A percentile compares a stretch with the other conserved stretches of the same genome.
phyloP scores from a whole-genome alignment of 2,113 vertebrate species.

The Anolis carolinensis region DNA sequence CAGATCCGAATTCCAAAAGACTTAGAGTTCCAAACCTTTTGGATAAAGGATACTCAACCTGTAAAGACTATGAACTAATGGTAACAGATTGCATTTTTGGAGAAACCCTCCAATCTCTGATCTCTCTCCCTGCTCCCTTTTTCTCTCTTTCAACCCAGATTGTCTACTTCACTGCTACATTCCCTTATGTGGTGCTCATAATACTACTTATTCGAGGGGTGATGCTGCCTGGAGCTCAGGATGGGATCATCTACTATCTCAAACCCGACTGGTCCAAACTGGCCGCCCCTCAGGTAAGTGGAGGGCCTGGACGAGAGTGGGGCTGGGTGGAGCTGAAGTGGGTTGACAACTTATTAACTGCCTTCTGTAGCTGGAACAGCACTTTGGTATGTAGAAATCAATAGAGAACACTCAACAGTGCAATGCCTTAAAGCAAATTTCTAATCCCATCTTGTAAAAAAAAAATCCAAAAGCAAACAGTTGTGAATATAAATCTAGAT shows the following conservation, averaged over 20 bases:
- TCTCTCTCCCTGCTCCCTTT: background rate
- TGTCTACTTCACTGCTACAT: slow-evolving; percentile 96
- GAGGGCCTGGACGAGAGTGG: background rate
- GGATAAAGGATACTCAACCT: no score
- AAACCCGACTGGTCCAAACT: slow-evolving; percentile 97
- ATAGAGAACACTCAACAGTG: background rate
- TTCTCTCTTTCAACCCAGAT: slow-evolving; percentile 73
- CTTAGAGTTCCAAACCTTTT: no score
- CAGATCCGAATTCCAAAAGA: no score
- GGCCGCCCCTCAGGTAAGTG: slow-evolving; percentile 88
- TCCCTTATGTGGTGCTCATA: slow-evolving; percentile 92
- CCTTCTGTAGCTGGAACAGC: background rate
- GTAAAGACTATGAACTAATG: no score
- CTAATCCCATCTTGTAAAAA: no score
- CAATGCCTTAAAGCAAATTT: background rate
- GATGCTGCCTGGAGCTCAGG: slow-evolving; percentile 88
- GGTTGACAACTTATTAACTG: background rate
- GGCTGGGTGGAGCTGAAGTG: background rate
- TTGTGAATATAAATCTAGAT: background rate
- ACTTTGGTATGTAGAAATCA: background rate
- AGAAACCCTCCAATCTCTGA: no score
- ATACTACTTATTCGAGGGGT: slow-evolving; percentile 89
- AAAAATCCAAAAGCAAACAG: background rate
- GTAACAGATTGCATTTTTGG: no score
- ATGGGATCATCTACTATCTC: slow-evolving; percentile 93